Evolutionary conservation across 2,113 vertebrate genomes (phyloP), one percentile per base, ranked within the genome.

Genomic region (Stictonetta naevosa): DNA sequence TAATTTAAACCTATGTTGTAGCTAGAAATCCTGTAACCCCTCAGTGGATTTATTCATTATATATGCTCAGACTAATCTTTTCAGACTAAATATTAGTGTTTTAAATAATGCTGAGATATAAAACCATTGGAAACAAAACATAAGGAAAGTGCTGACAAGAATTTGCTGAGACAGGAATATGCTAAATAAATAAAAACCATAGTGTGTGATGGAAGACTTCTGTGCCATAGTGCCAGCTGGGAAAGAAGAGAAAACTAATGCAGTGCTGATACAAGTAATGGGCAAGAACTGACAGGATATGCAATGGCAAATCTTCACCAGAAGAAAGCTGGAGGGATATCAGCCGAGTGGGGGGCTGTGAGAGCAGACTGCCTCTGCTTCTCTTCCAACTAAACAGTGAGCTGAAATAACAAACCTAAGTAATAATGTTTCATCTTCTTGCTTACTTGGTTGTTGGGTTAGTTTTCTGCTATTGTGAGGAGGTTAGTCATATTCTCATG

Each of bases 161-260:
- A 77, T 92, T 80, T 88, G 34, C 58, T 48, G 31, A 42, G 86
- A 79, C 42, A 83, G 62, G 33, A 90, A 5, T 56, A 69, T 29
- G 25, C 36, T 93, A 90, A 93, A 93, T 76, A 92, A 95, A 87
- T 68, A 76, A 95, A 76, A 44, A 73, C 48, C 13, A 64, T 90
- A 92, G 22, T 19, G 26, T 76, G 14, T 34, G 58, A 86, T 58
- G 63, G 75, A 88, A 90, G 67, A 83, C 85, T 73, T 76, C 26
- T 12, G 10, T 83, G 75, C 50, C 50, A 56, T 25, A 64, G 5
- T 68, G 25, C 29, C 53, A 76, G 7, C 44, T 83, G 71, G 48
- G 36, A 56, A 86, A 86, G 22, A 58, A 46, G 28, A 21, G 11
- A 76, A 80, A 76, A 53, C 11, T 38, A 33, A 48, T 73, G 73